Percentiles rank a stretch among this genome's conserved stretches.
Conservation (phyloP, 2,797 vertebrate genomes). For the Pseudochirops corinnae region DNA sequence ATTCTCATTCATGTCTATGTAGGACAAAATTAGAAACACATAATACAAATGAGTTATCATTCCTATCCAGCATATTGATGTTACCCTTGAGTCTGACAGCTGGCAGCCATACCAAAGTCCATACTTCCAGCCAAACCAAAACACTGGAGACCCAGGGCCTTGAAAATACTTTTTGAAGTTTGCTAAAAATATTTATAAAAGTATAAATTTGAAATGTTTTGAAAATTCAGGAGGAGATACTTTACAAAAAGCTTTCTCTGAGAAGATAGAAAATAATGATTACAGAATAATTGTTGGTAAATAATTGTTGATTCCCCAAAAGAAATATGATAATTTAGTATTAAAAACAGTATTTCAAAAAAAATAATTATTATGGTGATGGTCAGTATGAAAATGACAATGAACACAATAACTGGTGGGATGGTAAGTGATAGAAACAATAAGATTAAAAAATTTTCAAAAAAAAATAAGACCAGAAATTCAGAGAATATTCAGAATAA, state of each 20-base stretch:
- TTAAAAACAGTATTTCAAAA: too few species aligned
- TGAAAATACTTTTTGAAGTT: slow-evolving; percentile 48
- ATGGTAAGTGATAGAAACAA: not conserved
- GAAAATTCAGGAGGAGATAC: slow-evolving; percentile 29
- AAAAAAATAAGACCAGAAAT: not conserved
- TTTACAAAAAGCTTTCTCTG: not conserved
- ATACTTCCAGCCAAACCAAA: not conserved
- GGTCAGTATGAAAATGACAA: not conserved
- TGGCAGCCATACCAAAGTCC: slow-evolving; percentile 45
- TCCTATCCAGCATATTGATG: slow-evolving; percentile 20
- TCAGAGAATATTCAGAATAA: too few species aligned
- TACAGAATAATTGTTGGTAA: too few species aligned
- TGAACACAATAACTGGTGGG: not conserved
- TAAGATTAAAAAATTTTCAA: not conserved
- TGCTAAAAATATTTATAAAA: slow-evolving; percentile 36
- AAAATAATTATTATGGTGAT: not conserved
- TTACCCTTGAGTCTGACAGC: slow-evolving; percentile 7
- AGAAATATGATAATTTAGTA: too few species aligned
- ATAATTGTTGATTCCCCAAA: too few species aligned
- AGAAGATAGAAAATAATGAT: too few species aligned
- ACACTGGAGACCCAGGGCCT: not conserved
- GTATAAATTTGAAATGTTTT: slow-evolving; percentile 49
- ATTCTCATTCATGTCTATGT: slow-evolving; percentile 14
- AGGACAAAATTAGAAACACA: slow-evolving; percentile 49
- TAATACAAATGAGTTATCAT: slow-evolving; percentile 42